A percentile compares a stretch with the other conserved stretches of the same genome.
Evolutionary conservation across 2,888 invertebrate genomes (phyloP).

Genomic region (Notodonta ziczac): DNA sequence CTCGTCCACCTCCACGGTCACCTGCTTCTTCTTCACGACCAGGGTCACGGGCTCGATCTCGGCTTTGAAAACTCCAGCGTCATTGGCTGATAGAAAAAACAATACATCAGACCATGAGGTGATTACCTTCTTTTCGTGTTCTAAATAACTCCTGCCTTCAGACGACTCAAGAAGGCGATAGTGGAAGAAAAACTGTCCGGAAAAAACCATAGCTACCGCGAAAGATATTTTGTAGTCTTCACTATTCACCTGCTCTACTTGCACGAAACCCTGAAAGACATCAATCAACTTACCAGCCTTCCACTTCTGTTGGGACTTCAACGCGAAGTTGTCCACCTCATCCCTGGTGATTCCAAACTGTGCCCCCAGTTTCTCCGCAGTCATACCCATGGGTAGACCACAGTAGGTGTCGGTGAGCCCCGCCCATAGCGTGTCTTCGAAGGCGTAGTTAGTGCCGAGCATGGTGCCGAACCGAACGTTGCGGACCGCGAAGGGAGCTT

Average conservation of each 20-base stretch:
- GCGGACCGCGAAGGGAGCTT: conserved; percentile 93
- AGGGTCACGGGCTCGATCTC: conserved; percentile 95
- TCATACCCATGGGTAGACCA: conserved; percentile 97
- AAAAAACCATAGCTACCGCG: too few relatives aligned
- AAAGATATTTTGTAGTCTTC: too few relatives aligned
- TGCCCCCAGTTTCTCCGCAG: conserved; percentile 95
- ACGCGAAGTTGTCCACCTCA: conserved; percentile 93
- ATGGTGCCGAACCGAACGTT: conserved; percentile 94
- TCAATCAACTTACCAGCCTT: conserved; percentile 86
- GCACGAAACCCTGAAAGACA: neutral
- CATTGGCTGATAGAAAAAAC: conserved; percentile 87
- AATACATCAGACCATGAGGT: too few relatives aligned
- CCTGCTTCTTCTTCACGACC: conserved; percentile 92
- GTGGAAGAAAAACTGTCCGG: neutral
- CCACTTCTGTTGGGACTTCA: conserved; percentile 95
- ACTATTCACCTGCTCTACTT: too few relatives aligned
- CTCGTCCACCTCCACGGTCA: conserved; percentile 94
- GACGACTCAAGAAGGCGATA: too few relatives aligned
- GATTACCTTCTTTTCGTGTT: too few relatives aligned
- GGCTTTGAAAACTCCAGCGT: conserved; percentile 94
- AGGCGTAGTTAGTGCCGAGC: conserved; percentile 89
- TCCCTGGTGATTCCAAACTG: conserved; percentile 92
- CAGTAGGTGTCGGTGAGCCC: conserved; percentile 93
- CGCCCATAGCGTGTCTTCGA: conserved; percentile 96
- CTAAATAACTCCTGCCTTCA: too few relatives aligned